Evolutionary conservation across 2,113 vertebrate genomes (phyloP).

Genomic region (Erythrocebus patas): DNA sequence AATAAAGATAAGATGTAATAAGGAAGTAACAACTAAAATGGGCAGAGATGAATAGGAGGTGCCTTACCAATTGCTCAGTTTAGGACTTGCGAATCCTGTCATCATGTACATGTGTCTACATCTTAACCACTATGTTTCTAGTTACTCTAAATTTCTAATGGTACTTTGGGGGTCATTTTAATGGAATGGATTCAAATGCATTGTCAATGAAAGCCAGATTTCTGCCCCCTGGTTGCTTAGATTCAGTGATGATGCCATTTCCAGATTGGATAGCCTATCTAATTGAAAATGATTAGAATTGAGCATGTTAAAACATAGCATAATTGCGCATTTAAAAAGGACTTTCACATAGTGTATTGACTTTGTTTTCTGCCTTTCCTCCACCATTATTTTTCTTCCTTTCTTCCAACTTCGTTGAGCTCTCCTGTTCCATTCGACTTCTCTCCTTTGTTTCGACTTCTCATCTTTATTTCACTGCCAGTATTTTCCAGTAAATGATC

Average conservation of each 20-base stretch:
- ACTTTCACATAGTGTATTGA: neutral
- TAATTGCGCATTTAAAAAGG: neutral
- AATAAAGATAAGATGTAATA: neutral
- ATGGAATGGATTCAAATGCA: neutral
- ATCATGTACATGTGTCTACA: neutral
- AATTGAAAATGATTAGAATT: neutral
- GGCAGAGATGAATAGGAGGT: neutral
- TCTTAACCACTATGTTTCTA: neutral
- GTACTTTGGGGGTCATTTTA: constrained; percentile 3
- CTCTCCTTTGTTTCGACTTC: neutral
- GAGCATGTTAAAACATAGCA: neutral
- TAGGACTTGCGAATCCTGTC: neutral
- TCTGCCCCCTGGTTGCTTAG: neutral
- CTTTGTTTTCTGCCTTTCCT: neutral
- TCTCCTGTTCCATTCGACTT: neutral
- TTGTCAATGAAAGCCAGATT: neutral
- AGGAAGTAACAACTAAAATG: neutral
- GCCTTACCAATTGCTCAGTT: neutral
- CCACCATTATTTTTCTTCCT: neutral
- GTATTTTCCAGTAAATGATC: neutral
- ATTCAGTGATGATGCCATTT: neutral
- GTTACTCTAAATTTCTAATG: neutral
- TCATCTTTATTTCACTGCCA: neutral
- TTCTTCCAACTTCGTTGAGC: neutral
- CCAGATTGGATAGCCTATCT: neutral